phyloP scores from a whole-genome alignment of 35 echinoderm and acorn worm genomes.

The Heliocidaris tuberculata region DNA sequence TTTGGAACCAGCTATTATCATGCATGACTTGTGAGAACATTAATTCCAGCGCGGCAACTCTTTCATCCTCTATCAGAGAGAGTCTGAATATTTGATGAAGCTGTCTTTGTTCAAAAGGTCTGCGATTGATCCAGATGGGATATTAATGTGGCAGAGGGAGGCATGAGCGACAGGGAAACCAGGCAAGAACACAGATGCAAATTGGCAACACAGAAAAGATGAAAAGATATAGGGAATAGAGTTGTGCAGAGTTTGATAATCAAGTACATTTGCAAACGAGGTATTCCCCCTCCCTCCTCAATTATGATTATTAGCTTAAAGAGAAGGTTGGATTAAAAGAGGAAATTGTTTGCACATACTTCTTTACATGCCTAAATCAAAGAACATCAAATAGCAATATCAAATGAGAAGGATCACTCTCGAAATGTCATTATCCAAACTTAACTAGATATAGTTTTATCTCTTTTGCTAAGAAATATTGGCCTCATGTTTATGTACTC shows the following conservation, averaged over 20 bases:
- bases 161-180: not conserved
- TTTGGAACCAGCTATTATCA: too few relatives aligned
- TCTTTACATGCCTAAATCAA: too few relatives aligned
- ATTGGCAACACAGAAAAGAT: not conserved
- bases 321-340: too few relatives aligned
- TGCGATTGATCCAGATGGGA: not conserved
- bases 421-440: too few relatives aligned
- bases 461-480: too few relatives aligned
- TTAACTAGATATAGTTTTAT: too few relatives aligned
- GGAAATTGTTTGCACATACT: too few relatives aligned
- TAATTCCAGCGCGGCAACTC: not conserved
- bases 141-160: not conserved
- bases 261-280: not conserved
- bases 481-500: too few relatives aligned
- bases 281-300: not conserved
- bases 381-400: too few relatives aligned
- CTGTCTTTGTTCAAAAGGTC: not conserved
- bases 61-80: not conserved
- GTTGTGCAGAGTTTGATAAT: not conserved
- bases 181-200: not conserved
- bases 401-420: too few relatives aligned
- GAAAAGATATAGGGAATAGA: not conserved
- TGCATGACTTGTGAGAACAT: not conserved
- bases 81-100: not conserved
- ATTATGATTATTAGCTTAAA: not conserved